Evolutionary conservation across 1,140 invertebrate genomes (phyloP), one percentile per base, ranked within the genome.

Genomic region (Apis laboriosa): DNA sequence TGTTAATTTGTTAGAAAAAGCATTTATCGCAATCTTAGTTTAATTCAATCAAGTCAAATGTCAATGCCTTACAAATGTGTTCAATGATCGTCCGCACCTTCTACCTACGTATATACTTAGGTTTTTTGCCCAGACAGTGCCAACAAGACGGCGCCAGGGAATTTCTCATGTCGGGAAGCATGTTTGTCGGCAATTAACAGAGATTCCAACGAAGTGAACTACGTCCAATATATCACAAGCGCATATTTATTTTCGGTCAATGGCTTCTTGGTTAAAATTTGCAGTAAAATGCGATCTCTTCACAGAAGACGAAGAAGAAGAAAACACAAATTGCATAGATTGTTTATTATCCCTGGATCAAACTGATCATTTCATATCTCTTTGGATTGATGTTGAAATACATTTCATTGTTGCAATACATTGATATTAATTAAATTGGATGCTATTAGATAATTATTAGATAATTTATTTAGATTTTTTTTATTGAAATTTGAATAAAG

Each of bases 131-230:
- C 64, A 76, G 70, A 78, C 80, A 68, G 84, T 85, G 80, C 84
- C 70, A 83, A 83, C 84, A 61, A 71, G 73, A 43, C 79, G 86
- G 86, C 86, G 86, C 84, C 84, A 86, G 77, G 77, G 84, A 88
- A 84, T 88, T 88, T 87, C 81, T 84, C 85, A 83, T 84, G 73
- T 85, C 75, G 72, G 77, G 83, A 61, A 68, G 61, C 77, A 71
- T 86, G 83, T 84, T 86, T 81, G 61, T 73, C 70, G 77, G 85
- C 80, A 88, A 88, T 88, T 88, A 88, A 87, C 87, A 79, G 77
- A 55, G 82, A 83, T 87, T 81, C 87, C 80, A 83, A 70, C 71
- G 80, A 88, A 87, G 80, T 84, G 83, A 84, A 64, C 64, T 74
- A 43, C 74, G 80, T 77, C 74, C 73, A 77, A 64, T 55, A 64